Evolutionary conservation across 2,113 vertebrate species (phyloP), one percentile per base, ranked within the genome.

Genomic region (Cebus imitator): DNA sequence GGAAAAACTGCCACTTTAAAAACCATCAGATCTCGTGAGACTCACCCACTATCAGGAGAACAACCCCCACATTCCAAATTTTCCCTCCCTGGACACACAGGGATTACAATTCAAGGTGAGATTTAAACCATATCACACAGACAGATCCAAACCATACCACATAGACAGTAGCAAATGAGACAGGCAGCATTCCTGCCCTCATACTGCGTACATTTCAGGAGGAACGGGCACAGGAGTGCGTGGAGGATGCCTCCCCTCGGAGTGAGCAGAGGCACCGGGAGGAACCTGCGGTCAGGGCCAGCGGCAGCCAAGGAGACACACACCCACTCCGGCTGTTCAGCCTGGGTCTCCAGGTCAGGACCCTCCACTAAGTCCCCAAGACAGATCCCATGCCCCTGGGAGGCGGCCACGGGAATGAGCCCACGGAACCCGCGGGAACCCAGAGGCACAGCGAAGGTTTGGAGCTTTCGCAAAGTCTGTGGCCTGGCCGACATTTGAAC

Each of bases 121-220:
- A 14, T 64, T 30, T 12, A 64, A 64, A 64, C 61, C 12, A 5
- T 12, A 12, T 27, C 58, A 61, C 58, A 61, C 78, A 66, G 3
- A 0, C 25, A 61, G 25, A 27, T 27, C 25, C 23, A 64, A 64
- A 64, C 61, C 4, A 6, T 30, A 14, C 13, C 61, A 64, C 61
- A 64, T 72, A 58, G 3, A 0, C 8, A 8, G 27, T 27, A 2
- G n/a, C 2, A 23, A 3, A 1, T 0, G 20, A 10, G 23, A 5
- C 0, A 1, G 16, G 0, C 5, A 0, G 21, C 25, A 0, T 0
- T 16, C 3, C 6, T 14, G 40, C 5, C 64, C 78, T 64, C 32
- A 8, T 30, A 6, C 43, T 16, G n/a, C 1, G 11, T 1, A 6
- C 18, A 0, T 4, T 1, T 37, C 57, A 17, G 40, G 0, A 18